phyloP scores from a whole-genome alignment of 2,888 invertebrate genomes.

The Tetrapedia diversipes region DNA sequence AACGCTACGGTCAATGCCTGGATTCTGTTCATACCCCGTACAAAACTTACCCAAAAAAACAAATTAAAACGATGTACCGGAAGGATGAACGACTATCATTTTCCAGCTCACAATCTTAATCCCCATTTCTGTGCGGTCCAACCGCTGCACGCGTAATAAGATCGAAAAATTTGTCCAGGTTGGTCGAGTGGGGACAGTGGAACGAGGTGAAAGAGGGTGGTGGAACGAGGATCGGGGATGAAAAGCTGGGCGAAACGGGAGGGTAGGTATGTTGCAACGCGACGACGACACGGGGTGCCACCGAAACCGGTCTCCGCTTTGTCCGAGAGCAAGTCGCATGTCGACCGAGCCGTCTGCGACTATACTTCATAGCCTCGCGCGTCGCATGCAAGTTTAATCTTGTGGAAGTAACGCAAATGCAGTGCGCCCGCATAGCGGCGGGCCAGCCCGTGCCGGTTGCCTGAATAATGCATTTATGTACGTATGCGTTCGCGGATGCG shows the following conservation, averaged over 20 bases:
- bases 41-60: too few species aligned
- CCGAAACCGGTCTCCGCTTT: constrained; percentile 69
- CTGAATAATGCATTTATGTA: constrained; percentile 78
- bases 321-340: constrained; percentile 79
- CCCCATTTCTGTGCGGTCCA: too few species aligned
- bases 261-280: constrained; percentile 10
- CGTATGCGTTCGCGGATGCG: constrained; percentile 72
- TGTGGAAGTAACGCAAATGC: constrained; percentile 81
- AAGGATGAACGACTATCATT: too few species aligned
- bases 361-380: constrained; percentile 77
- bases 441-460: constrained; percentile 38
- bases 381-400: constrained; percentile 82
- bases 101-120: too few species aligned
- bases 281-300: constrained; percentile 42
- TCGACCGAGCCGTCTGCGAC: constrained; percentile 74
- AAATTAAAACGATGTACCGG: too few species aligned
- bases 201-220: not conserved
- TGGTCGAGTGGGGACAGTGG: too few species aligned
- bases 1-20: too few species aligned
- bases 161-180: constrained; percentile 70
- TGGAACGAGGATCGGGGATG: not conserved
- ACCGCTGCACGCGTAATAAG: constrained; percentile 62
- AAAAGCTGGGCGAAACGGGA: not conserved
- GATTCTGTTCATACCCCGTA: too few species aligned
- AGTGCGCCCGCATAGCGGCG: constrained; percentile 57